These are phyloP conservation scores for Enteromius viviparus DNA, from an alignment of 2,797 vertebrate genomes.

Conservation along the genomic window DNA sequence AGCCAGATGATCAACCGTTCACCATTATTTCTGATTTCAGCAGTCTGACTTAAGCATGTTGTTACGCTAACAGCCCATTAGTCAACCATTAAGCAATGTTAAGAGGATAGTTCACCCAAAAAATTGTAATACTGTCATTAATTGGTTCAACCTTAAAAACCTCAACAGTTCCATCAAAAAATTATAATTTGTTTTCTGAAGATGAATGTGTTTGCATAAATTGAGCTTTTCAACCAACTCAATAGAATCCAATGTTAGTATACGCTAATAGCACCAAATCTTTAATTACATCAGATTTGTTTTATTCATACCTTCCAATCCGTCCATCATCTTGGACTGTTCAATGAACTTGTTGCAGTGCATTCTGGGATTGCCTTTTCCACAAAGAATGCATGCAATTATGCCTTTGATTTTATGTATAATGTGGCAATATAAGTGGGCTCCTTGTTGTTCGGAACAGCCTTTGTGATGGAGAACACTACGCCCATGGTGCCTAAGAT, in stretches of 20 bases:
- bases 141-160: no score
- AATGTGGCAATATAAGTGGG: not conserved
- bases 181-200: not conserved
- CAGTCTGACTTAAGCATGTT: not conserved
- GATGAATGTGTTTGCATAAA: not conserved
- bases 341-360: not conserved
- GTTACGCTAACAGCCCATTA: not conserved
- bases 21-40: not conserved
- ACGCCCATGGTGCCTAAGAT: not conserved
- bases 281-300: not conserved
- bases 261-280: not conserved
- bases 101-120: no score
- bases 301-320: not conserved
- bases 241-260: not conserved
- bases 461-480: conserved; percentile 7
- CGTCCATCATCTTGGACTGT: not conserved
- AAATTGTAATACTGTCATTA: no score
- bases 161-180: not conserved
- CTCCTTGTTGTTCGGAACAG: not conserved
- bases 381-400: conserved; percentile 3
- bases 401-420: not conserved
- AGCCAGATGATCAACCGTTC: not conserved
- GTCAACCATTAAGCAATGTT: no score
- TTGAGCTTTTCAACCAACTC: not conserved
- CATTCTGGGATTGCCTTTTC: not conserved